These are phyloP conservation scores for Hoplodrina blanda DNA, from an alignment of 2,888 invertebrate genomes.

Conservation along the genomic window DNA sequence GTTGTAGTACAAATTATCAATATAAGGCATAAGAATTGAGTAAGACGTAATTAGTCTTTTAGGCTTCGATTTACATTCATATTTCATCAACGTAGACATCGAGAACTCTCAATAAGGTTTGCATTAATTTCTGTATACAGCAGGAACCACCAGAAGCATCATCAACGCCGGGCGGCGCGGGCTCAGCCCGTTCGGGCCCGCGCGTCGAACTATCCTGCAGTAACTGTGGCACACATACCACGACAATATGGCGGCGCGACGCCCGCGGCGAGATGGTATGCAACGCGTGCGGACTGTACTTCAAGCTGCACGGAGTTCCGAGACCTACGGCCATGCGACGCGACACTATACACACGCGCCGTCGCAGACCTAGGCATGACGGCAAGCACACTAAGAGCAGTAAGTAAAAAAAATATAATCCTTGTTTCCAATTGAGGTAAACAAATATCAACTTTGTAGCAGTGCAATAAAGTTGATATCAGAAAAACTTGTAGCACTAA, in stretches of 20 bases:
- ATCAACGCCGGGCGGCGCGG: conserved; percentile 46
- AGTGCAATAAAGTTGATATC: neutral
- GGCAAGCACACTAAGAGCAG: conserved; percentile 89
- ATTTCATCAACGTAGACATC: no score
- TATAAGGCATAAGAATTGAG: no score
- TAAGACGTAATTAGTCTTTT: no score
- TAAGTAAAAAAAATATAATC: conserved; percentile 74
- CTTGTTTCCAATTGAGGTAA: no score
- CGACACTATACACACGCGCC: conserved; percentile 98
- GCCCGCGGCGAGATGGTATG: conserved; percentile 99
- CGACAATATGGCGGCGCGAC: conserved; percentile 99
- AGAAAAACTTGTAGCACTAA: neutral
- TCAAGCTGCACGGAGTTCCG: conserved; percentile 98
- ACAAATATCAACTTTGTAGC: neutral
- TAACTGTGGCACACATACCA: conserved; percentile 99
- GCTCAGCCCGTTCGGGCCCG: conserved; percentile 63
- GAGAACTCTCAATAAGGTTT: no score
- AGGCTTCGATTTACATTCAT: no score
- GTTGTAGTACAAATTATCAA: no score
- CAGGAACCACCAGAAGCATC: conserved; percentile 71
- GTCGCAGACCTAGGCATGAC: conserved; percentile 95
- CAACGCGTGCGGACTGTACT: conserved; percentile 99
- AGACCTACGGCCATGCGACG: conserved; percentile 98
- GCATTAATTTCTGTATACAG: conserved; percentile 41
- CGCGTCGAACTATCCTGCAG: conserved; percentile 97